A percentile compares a stretch with the other conserved stretches of the same genome.
Evolutionary conservation across 2,113 vertebrate species (phyloP).

Genomic region (Pogona vitticeps): DNA sequence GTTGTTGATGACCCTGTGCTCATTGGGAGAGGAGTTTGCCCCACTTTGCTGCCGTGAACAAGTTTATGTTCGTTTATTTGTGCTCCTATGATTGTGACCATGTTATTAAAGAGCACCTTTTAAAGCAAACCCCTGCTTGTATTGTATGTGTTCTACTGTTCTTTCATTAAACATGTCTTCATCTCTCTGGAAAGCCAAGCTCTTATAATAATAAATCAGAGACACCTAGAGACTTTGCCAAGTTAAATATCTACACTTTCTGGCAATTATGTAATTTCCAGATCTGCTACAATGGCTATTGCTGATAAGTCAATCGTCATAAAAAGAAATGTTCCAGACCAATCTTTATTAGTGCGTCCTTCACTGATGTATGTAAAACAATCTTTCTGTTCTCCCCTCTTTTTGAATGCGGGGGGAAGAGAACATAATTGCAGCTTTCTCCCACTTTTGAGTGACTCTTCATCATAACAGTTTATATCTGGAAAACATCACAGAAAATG

Average conservation of each 20-base stretch:
- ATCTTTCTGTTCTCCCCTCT: slow-evolving; percentile 63
- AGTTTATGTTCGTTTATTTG: slow-evolving; percentile 79
- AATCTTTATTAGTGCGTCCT: slow-evolving; percentile 81
- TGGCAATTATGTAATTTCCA: slow-evolving; percentile 89
- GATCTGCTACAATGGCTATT: slow-evolving; percentile 78
- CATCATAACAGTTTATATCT: slow-evolving; percentile 86
- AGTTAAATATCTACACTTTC: slow-evolving; percentile 87
- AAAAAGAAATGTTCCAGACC: slow-evolving; percentile 84
- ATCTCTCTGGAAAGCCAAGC: slow-evolving; percentile 79
- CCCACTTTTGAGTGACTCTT: slow-evolving; percentile 76
- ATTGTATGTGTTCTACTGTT: slow-evolving; percentile 80
- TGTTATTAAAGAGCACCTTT: slow-evolving; percentile 75
- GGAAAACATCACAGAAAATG: slow-evolving; percentile 83
- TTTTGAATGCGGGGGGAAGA: slow-evolving; percentile 17
- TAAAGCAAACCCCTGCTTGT: slow-evolving; percentile 74
- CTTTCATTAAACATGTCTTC: slow-evolving; percentile 86
- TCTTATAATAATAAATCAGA: slow-evolving; percentile 87
- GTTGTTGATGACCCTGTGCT: slow-evolving; percentile 66
- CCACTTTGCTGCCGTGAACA: slow-evolving; percentile 46
- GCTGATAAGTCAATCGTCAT: slow-evolving; percentile 85
- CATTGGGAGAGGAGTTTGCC: slow-evolving; percentile 49
- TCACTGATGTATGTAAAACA: slow-evolving; percentile 81
- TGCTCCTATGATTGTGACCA: slow-evolving; percentile 76
- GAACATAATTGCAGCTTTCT: slow-evolving; percentile 71
- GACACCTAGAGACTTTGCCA: slow-evolving; percentile 78